Conservation (phyloP, 2,797 vertebrate genomes). For the Gymnodraco acuticeps region DNA sequence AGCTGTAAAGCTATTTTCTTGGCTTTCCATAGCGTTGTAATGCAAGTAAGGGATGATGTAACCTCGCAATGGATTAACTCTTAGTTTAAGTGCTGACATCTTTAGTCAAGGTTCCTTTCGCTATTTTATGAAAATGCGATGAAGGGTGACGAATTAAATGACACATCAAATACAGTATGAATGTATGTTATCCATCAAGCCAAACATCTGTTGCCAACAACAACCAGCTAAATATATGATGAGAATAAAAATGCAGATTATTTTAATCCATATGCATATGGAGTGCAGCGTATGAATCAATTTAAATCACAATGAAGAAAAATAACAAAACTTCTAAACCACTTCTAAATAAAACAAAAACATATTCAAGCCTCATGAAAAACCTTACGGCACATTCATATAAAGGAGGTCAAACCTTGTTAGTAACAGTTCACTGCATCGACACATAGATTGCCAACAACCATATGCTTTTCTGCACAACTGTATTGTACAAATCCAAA, state of each 20-base stretch:
- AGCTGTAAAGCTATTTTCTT: conserved; percentile 23
- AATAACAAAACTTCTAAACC: conserved; percentile 12
- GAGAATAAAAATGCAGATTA: neutral
- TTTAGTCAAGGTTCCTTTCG: conserved; percentile 28
- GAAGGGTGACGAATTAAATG: conserved; percentile 5
- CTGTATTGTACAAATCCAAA: conserved; percentile 30
- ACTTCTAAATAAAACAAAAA: conserved; percentile 25
- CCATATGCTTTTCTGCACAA: conserved; percentile 32
- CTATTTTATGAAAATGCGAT: conserved; percentile 45
- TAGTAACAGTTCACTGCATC: conserved; percentile 48
- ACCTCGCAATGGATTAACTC: conserved; percentile 43
- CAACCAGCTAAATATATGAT: neutral
- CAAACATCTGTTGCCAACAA: conserved; percentile 18
- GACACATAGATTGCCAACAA: conserved; percentile 37
- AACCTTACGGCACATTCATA: conserved; percentile 34
- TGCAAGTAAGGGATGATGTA: conserved; percentile 34
- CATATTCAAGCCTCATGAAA: conserved; percentile 27
- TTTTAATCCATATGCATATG: conserved; percentile 9
- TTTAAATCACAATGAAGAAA: conserved; percentile 24
- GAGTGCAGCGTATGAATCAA: neutral
- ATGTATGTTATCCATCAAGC: conserved; percentile 25
- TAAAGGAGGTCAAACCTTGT: conserved; percentile 58
- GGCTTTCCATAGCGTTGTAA: neutral
- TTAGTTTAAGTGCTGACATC: conserved; percentile 23
- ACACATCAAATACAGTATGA: conserved; percentile 16